These are phyloP conservation scores for Sebastes kiyomatsui DNA, from an alignment of 2,797 vertebrate species.

Conservation along the genomic window DNA sequence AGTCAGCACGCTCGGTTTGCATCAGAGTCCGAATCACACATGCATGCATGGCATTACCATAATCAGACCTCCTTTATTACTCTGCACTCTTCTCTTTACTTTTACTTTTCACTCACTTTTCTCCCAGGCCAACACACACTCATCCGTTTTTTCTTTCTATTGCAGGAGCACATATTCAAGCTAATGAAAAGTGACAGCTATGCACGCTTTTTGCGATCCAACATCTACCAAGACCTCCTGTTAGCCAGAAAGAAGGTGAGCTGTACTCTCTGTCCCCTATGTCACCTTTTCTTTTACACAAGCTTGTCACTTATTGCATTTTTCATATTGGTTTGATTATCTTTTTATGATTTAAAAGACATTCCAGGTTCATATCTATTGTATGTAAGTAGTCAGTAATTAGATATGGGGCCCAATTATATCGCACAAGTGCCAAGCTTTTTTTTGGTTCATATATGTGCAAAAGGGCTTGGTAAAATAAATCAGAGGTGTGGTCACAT, in stretches of 20 bases:
- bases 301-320: slow-evolving; percentile 4
- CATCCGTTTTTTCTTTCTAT: slow-evolving; percentile 22
- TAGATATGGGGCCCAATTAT: background rate
- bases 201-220: slow-evolving; percentile 94
- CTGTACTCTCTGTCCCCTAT: slow-evolving; percentile 8
- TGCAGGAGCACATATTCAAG: slow-evolving; percentile 97
- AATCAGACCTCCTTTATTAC: background rate
- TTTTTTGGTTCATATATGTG: no score
- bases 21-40: background rate
- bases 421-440: no score
- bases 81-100: background rate
- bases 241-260: slow-evolving; percentile 96
- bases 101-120: background rate
- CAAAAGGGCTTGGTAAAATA: background rate
- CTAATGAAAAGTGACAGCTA: slow-evolving; percentile 99
- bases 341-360: background rate
- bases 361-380: background rate
- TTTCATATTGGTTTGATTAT: background rate
- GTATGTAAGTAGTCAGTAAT: background rate
- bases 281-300: background rate
- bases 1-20: slow-evolving; percentile 22
- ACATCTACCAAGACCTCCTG: slow-evolving; percentile 94
- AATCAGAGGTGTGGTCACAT: background rate
- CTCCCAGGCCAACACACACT: background rate
- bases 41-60: background rate